These are phyloP conservation scores for Oreotrochilus melanogaster DNA, from an alignment of 2,113 vertebrate genomes.

Conservation along the genomic window DNA sequence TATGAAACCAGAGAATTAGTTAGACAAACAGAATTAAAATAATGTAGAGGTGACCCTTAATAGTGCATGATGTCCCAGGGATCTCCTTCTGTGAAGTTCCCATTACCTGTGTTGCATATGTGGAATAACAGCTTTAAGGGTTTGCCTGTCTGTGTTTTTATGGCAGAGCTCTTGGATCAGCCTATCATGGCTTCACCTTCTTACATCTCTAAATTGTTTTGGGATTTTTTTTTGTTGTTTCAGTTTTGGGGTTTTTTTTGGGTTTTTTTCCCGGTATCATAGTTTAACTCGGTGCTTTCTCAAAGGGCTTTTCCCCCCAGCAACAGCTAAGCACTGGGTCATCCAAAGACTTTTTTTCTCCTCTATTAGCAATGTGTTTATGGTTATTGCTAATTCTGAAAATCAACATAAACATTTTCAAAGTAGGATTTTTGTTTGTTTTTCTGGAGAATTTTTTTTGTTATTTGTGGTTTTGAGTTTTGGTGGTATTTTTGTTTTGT, in stretches of 20 bases:
- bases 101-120: background rate
- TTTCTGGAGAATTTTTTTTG: background rate
- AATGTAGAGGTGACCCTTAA: background rate
- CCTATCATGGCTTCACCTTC: background rate
- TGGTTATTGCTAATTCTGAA: background rate
- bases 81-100: background rate
- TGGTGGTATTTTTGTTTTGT: too few species aligned
- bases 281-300: background rate
- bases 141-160: background rate
- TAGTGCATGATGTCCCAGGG: background rate
- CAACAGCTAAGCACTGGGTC: background rate
- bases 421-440: background rate
- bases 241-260: too few species aligned
- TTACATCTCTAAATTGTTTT: background rate
- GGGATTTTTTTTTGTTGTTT: too few species aligned
- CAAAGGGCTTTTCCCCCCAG: fast-evolving
- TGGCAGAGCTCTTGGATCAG: background rate
- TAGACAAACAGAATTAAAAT: background rate
- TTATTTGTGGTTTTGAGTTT: background rate
- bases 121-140: background rate
- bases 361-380: background rate
- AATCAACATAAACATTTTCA: background rate
- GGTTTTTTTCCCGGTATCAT: background rate
- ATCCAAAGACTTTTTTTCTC: background rate
- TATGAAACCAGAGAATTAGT: background rate